Conservation (phyloP, 64 coral and sea anemone genomes). For the Montipora capricornis region DNA sequence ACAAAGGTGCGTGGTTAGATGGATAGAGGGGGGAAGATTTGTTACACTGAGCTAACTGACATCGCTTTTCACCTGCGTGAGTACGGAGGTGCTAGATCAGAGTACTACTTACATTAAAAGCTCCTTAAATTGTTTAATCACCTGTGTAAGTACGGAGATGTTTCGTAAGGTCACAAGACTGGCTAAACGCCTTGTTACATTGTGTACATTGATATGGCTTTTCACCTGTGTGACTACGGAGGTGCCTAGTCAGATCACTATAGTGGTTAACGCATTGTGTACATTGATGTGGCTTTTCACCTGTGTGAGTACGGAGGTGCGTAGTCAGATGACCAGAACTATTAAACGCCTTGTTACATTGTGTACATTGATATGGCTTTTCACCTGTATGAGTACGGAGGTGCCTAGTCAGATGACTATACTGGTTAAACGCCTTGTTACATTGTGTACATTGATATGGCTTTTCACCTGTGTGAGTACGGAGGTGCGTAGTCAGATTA, state of each 20-base stretch:
- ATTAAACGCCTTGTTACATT: neutral
- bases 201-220: neutral
- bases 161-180: neutral
- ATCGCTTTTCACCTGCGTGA: no score
- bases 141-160: neutral
- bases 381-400: neutral
- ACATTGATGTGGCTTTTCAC: constrained; percentile 5
- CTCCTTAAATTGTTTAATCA: neutral
- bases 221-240: constrained; percentile 1
- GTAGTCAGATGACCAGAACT: neutral
- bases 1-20: no score
- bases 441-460: neutral
- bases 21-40: no score
- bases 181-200: neutral
- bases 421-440: neutral
- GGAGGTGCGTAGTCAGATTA: no score
- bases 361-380: constrained; percentile 6
- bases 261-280: neutral
- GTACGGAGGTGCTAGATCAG: no score
- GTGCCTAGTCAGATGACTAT: neutral
- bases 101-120: no score
- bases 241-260: neutral
- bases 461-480: neutral
- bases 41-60: no score
- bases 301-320: constrained; percentile 4